phyloP scores from a whole-genome alignment of 2,797 vertebrate species.

The Erpetoichthys calabaricus region DNA sequence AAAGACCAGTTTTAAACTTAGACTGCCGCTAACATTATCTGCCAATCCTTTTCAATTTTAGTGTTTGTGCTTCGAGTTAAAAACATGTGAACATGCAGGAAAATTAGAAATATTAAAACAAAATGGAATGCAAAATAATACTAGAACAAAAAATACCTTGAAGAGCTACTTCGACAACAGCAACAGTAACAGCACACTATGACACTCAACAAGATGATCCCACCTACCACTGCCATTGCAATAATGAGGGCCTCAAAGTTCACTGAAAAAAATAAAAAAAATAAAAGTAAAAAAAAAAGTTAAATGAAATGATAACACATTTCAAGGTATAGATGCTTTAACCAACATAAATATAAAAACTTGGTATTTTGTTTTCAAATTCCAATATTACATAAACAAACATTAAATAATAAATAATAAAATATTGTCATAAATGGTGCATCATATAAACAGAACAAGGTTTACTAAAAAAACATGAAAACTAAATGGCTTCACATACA shows the following conservation, averaged over 20 bases:
- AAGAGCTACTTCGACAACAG: slow-evolving; percentile 38
- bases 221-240: slow-evolving; percentile 49
- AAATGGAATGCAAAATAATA: background rate
- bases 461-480: no score
- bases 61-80: no score
- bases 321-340: background rate
- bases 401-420: no score
- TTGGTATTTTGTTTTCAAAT: no score
- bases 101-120: background rate
- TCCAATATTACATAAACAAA: no score
- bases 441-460: no score
- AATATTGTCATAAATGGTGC: no score
- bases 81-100: no score
- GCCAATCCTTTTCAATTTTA: no score
- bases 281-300: background rate
- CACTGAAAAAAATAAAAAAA: slow-evolving; percentile 38
- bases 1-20: no score
- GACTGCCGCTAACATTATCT: no score
- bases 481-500: no score
- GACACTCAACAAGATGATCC: slow-evolving; percentile 46
- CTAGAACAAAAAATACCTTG: slow-evolving; percentile 32
- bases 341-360: background rate
- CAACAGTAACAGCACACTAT: slow-evolving; percentile 62
- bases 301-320: background rate
- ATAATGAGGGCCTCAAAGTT: slow-evolving; percentile 77